phyloP scores from a whole-genome alignment of 2,797 vertebrate species.

The Pseudocheirus occidentalis region DNA sequence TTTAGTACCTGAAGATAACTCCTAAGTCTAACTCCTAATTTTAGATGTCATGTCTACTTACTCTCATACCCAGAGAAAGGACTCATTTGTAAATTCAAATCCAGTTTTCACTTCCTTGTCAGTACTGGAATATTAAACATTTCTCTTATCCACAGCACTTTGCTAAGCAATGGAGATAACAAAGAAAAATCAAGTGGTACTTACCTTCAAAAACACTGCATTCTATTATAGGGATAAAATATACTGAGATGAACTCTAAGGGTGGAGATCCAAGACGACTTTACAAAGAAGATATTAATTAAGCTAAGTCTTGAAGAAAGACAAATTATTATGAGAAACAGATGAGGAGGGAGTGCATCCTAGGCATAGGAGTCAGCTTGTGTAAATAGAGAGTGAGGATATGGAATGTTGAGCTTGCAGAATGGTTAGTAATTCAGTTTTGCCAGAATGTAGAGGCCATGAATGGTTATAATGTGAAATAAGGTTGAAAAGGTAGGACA shows the following conservation, averaged over 20 bases:
- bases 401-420: neutral
- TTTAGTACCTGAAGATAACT: neutral
- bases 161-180: neutral
- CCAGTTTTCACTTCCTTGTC: neutral
- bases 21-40: neutral
- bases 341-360: neutral
- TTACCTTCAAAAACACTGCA: neutral
- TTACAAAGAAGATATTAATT: neutral
- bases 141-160: neutral
- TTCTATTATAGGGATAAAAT: neutral
- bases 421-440: neutral
- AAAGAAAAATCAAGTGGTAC: neutral
- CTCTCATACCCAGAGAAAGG: neutral
- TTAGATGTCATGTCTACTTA: neutral
- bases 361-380: neutral
- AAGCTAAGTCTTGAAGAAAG: neutral
- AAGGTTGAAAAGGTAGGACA: neutral
- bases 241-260: neutral
- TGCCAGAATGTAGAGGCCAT: neutral
- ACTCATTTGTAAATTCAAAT: neutral
- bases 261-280: neutral
- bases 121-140: neutral
- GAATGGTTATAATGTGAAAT: neutral
- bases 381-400: neutral
- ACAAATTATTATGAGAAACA: neutral